Conservation (phyloP, 1,140 invertebrate genomes). For the Heliconius hewitsoni region DNA sequence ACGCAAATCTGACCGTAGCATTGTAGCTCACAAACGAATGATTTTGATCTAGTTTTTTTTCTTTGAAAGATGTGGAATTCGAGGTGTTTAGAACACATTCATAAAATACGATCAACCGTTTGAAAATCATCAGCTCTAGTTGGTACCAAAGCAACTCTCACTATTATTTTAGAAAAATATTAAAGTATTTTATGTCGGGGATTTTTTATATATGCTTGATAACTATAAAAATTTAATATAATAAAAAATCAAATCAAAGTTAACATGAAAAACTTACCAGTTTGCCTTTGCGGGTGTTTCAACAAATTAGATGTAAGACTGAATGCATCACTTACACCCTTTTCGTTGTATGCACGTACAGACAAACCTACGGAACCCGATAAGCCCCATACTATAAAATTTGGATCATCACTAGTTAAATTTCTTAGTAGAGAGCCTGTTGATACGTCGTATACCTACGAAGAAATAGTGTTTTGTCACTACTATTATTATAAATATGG, state of each 20-base stretch:
- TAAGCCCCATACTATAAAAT: conserved; percentile 60
- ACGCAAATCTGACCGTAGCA: too few relatives aligned
- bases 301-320: conserved; percentile 60
- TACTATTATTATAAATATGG: too few relatives aligned
- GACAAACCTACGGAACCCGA: conserved; percentile 53
- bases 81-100: too few relatives aligned
- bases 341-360: conserved; percentile 61
- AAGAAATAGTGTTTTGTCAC: neutral
- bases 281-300: conserved; percentile 66
- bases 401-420: conserved; percentile 60
- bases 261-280: conserved; percentile 44
- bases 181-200: too few relatives aligned
- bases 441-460: conserved; percentile 64
- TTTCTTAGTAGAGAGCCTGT: conserved; percentile 62
- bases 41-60: too few relatives aligned
- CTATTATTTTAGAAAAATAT: too few relatives aligned
- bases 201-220: neutral
- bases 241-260: too few relatives aligned
- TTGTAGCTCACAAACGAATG: too few relatives aligned
- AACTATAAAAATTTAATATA: neutral
- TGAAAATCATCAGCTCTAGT: too few relatives aligned
- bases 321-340: conserved; percentile 62
- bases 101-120: too few relatives aligned
- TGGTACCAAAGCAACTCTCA: too few relatives aligned
- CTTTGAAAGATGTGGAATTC: too few relatives aligned